A percentile compares a stretch with the other conserved stretches of the same genome.
phyloP scores from a whole-genome alignment of 64 coral and sea anemone genomes.

The Dendronephthya gigantea region DNA sequence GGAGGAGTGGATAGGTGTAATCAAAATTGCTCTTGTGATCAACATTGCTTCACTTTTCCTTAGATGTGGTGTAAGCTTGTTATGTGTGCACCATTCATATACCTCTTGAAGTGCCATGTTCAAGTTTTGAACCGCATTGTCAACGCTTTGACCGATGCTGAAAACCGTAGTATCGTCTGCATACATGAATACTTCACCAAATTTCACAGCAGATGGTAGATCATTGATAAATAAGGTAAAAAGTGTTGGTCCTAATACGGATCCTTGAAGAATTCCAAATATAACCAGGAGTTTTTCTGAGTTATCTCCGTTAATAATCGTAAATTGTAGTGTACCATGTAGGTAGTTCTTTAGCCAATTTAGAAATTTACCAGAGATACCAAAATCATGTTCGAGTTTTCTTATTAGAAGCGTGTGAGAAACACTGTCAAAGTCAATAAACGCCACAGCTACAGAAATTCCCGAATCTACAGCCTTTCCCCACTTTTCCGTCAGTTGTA shows the following conservation, averaged over 20 bases:
- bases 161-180: neutral
- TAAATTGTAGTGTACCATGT: neutral
- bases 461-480: constrained; percentile 24
- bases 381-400: neutral
- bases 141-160: too few species aligned
- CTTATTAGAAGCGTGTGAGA: neutral
- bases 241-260: constrained; percentile 25
- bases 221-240: constrained; percentile 39
- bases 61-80: too few species aligned
- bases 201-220: constrained; percentile 13
- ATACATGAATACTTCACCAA: constrained; percentile 9
- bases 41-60: too few species aligned
- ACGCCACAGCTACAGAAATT: neutral
- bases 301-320: neutral
- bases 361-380: neutral
- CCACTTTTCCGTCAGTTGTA: constrained; percentile 33
- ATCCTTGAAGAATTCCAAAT: constrained; percentile 26
- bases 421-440: constrained; percentile 28
- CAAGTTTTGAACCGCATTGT: too few species aligned
- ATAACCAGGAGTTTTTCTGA: neutral
- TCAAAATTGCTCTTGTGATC: too few species aligned
- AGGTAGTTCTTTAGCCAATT: constrained; percentile 8
- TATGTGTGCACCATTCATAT: too few species aligned
- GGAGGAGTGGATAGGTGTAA: too few species aligned
- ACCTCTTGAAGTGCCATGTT: too few species aligned